Evolutionary conservation across 2,888 invertebrate species (phyloP).

Genomic region (Acanthoscelides obtectus): DNA sequence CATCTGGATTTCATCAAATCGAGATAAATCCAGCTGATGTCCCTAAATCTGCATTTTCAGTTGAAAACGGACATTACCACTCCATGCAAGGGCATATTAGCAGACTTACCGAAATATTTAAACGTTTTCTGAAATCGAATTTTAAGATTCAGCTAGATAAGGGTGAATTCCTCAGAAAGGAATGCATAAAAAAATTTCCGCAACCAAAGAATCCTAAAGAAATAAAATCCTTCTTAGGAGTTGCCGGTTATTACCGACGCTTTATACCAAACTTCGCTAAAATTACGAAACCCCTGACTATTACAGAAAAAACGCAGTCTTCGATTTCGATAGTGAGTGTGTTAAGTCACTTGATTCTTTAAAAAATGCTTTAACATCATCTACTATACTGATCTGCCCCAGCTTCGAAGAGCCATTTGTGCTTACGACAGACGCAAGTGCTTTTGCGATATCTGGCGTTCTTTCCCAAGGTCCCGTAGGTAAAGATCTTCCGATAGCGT

Average conservation of each 20-base stretch:
- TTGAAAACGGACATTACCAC: no score
- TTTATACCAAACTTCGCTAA: slow-evolving; percentile 11
- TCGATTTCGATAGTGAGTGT: no score
- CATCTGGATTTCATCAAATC: no score
- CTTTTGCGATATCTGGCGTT: slow-evolving; percentile 31
- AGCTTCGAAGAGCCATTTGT: slow-evolving; percentile 12
- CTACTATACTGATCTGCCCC: neutral
- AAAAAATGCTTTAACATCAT: neutral
- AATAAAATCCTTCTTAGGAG: neutral
- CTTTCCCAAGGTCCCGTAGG: slow-evolving; percentile 33
- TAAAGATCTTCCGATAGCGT: slow-evolving; percentile 36
- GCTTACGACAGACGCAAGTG: slow-evolving; percentile 35
- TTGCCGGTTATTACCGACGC: neutral
- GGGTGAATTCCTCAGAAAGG: neutral
- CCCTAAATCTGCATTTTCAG: no score
- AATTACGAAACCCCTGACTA: slow-evolving; percentile 10
- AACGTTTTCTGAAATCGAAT: neutral
- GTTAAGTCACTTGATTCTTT: no score
- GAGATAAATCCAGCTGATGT: no score
- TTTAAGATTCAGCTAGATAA: neutral
- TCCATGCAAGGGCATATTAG: neutral
- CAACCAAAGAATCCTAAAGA: neutral
- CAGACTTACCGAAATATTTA: neutral
- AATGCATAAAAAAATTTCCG: neutral
- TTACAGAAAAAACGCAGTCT: slow-evolving; percentile 13